Conservation (phyloP, 2,888 invertebrate genomes). For the Urechis unicinctus region DNA sequence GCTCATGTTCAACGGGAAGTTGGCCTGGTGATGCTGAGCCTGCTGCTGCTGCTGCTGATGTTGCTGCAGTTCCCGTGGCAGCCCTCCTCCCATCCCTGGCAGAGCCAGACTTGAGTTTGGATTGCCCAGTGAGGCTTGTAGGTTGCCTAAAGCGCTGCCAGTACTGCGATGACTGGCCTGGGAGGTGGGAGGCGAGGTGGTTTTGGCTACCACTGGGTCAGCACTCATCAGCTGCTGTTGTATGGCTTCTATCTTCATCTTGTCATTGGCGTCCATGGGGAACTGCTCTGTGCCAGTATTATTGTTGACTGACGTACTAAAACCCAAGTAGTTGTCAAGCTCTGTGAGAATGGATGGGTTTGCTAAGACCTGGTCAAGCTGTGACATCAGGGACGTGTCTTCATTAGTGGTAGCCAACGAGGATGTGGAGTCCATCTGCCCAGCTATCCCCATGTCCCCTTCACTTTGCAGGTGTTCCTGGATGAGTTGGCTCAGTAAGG, state of each 20-base stretch:
- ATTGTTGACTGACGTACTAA: not conserved
- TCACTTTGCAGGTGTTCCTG: conserved; percentile 75
- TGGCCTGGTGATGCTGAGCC: conserved; percentile 39
- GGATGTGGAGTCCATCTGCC: conserved; percentile 1
- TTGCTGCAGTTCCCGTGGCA: not conserved
- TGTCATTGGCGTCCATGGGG: conserved; percentile 52
- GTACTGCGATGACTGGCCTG: not conserved
- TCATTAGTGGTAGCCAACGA: not conserved
- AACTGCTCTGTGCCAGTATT: not conserved
- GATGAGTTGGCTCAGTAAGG: conserved; percentile 71
- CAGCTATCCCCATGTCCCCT: conserved; percentile 25
- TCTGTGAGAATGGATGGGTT: not conserved
- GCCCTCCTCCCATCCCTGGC: not conserved
- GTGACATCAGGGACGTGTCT: not conserved
- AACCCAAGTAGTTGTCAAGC: not conserved
- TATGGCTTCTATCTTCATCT: conserved; percentile 81
- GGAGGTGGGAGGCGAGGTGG: not conserved
- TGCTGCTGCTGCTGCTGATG: conserved; percentile 47
- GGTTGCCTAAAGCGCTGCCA: not conserved
- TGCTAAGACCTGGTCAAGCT: not conserved
- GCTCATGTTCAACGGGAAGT: conserved; percentile 26
- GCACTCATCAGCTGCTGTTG: conserved; percentile 80
- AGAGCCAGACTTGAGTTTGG: not conserved
- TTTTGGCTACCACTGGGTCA: conserved; percentile 16
- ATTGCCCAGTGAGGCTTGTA: not conserved